phyloP scores from a whole-genome alignment of 2,797 vertebrate species.

The Eulemur albifrons region DNA sequence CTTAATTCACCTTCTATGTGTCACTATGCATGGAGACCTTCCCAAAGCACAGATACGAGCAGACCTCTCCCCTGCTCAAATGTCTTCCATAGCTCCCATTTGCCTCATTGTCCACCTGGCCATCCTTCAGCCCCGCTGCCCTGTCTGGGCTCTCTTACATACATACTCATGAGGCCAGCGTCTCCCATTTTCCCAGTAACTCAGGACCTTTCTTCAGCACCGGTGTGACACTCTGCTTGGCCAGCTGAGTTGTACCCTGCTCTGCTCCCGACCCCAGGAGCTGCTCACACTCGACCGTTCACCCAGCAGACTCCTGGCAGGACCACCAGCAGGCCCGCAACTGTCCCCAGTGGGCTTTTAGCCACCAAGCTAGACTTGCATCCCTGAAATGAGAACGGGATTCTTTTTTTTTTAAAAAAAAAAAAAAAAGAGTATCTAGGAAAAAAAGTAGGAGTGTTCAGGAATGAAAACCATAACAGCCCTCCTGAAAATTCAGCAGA shows the following conservation, averaged over 20 bases:
- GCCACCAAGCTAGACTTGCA: not conserved
- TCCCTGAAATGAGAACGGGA: not conserved
- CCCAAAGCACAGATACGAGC: not conserved
- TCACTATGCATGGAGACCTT: not conserved
- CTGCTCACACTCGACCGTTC: not conserved
- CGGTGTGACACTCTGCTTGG: not conserved
- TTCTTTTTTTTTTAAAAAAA: not conserved
- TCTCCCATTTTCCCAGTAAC: not conserved
- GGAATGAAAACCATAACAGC: not conserved
- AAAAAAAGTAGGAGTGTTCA: not conserved
- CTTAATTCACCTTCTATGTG: not conserved
- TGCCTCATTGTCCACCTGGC: accelerated
- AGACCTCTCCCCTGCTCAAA: not conserved
- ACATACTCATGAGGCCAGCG: accelerated
- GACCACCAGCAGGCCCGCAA: not conserved
- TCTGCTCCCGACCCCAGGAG: not conserved
- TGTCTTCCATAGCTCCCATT: not conserved
- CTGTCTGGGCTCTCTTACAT: accelerated
- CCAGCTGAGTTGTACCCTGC: not conserved
- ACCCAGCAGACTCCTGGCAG: not conserved
- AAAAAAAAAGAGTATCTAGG: not conserved
- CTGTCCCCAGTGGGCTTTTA: not conserved
- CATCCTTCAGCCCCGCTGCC: not conserved
- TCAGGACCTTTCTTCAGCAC: not conserved
- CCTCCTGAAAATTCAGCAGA: not conserved